Evolutionary conservation across 2,888 invertebrate genomes (phyloP).

Genomic region (Hydraecia micacea): DNA sequence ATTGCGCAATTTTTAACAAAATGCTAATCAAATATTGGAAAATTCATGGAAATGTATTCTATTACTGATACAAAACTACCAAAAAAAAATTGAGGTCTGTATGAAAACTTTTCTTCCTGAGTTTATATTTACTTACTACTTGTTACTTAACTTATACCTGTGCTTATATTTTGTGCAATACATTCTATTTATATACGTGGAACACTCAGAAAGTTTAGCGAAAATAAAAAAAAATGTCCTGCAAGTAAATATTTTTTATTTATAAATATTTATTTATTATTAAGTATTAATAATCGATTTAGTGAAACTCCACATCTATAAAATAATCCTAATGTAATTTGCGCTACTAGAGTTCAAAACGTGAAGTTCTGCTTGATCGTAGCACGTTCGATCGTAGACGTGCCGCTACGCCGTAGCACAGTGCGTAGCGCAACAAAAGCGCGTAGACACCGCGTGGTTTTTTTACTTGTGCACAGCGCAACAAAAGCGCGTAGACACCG

Average conservation of each 20-base stretch:
- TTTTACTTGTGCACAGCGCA: constrained; percentile 12
- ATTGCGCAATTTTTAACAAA: background rate
- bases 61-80: background rate
- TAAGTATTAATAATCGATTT: background rate
- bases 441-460: background rate
- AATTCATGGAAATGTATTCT: background rate
- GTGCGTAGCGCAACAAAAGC: background rate
- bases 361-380: background rate
- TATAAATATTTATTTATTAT: too few species aligned
- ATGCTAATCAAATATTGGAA: background rate
- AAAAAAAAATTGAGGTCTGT: background rate
- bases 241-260: too few species aligned
- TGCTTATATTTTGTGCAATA: too few species aligned
- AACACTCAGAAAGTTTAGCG: too few species aligned
- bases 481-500: background rate
- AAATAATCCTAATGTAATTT: background rate
- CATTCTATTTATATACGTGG: background rate
- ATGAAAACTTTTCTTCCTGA: background rate
- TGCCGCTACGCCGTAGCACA: constrained; percentile 40
- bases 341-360: background rate
- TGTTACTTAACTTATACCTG: background rate
- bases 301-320: background rate
- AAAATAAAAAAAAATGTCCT: too few species aligned
- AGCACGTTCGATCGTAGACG: constrained; percentile 27
- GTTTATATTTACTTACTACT: background rate